Percentiles rank a stretch among this genome's conserved stretches.
Evolutionary conservation across 1,140 invertebrate species (phyloP).

Genomic region (Radopholus similis): DNA sequence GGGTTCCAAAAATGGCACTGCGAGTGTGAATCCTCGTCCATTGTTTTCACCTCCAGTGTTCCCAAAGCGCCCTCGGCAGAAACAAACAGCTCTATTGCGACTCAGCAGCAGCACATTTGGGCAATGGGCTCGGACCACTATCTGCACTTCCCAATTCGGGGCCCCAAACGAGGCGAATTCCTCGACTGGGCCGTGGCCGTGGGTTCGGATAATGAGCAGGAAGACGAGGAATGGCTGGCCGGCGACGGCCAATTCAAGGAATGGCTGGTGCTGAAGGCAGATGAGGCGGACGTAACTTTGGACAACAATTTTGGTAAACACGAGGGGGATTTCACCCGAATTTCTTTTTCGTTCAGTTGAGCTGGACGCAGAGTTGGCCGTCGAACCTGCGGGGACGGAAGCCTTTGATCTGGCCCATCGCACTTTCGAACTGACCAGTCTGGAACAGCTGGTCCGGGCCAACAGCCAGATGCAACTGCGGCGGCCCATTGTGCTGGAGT

Average conservation of each 20-base stretch:
- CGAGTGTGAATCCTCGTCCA: neutral
- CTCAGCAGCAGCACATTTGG: conserved; percentile 25
- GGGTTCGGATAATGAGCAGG: conserved; percentile 33
- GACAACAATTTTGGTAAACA: conserved; percentile 14
- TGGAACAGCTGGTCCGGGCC: conserved; percentile 38
- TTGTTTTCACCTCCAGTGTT: neutral
- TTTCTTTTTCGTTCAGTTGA: neutral
- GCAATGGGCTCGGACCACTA: conserved; percentile 29
- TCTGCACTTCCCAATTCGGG: conserved; percentile 24
- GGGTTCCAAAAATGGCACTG: neutral
- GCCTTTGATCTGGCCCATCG: conserved; percentile 33
- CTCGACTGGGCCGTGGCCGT: conserved; percentile 27
- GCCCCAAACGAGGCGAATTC: conserved; percentile 18
- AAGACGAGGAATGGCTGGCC: conserved; percentile 8
- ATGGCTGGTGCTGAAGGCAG: conserved; percentile 33
- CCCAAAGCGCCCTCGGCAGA: no score
- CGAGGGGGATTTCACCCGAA: conserved; percentile 15
- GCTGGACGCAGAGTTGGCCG: neutral
- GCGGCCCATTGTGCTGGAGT: conserved; percentile 21
- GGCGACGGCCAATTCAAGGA: conserved; percentile 24
- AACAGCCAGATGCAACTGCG: neutral
- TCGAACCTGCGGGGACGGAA: neutral
- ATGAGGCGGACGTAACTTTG: conserved; percentile 10
- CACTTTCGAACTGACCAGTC: conserved; percentile 48
- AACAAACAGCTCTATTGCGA: neutral